Evolutionary conservation across 2,888 invertebrate genomes (phyloP).

Genomic region (Dendrolimus houi): DNA sequence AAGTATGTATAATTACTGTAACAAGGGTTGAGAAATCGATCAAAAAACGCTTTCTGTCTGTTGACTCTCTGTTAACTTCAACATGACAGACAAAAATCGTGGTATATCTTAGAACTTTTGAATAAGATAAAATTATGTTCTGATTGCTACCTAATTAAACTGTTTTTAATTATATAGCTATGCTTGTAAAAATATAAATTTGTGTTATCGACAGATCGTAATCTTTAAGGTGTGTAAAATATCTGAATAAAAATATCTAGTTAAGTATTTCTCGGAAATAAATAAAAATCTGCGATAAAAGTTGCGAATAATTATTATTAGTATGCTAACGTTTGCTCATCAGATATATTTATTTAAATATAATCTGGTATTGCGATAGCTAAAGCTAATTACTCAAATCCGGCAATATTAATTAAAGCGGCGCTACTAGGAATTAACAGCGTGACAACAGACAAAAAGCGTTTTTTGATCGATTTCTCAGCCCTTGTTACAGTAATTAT

Average conservation of each 20-base stretch:
- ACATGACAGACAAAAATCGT: too few relatives aligned
- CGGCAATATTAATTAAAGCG: slow-evolving; percentile 8
- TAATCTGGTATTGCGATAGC: slow-evolving; percentile 20
- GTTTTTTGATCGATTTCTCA: too few relatives aligned
- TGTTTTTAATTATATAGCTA: too few relatives aligned
- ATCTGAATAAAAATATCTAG: background rate
- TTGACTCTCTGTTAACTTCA: too few relatives aligned
- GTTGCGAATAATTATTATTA: background rate
- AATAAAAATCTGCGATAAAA: slow-evolving; percentile 5
- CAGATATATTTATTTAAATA: slow-evolving; percentile 14
- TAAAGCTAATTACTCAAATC: slow-evolving; percentile 12
- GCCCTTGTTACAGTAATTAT: too few relatives aligned
- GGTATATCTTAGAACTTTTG: too few relatives aligned
- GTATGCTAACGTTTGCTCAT: slow-evolving; percentile 18
- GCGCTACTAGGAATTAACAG: slow-evolving; percentile 9
- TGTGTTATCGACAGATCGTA: background rate
- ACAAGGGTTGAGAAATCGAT: too few relatives aligned
- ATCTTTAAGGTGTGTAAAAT: background rate
- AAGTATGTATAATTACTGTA: too few relatives aligned
- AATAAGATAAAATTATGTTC: too few relatives aligned
- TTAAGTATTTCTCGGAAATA: background rate
- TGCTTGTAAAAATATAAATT: background rate
- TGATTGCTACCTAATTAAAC: too few relatives aligned
- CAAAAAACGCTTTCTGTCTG: too few relatives aligned
- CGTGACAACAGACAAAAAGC: too few relatives aligned